Base-by-base conservation (phyloP, 1,140 invertebrate species). In the Procambarus virginalis region DNA sequence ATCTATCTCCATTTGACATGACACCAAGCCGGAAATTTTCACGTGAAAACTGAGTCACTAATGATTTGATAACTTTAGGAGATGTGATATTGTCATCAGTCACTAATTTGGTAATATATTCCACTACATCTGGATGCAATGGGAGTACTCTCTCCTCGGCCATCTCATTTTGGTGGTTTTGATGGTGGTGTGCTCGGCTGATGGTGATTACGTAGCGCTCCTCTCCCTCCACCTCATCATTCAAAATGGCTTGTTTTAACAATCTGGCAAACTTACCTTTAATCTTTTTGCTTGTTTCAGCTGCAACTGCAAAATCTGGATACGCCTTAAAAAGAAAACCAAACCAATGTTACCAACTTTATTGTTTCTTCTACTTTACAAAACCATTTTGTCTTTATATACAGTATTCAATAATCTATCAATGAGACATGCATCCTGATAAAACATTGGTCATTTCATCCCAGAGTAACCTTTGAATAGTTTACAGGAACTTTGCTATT, bases 251-350 rank as follows among this genome's bases (percentile, higher is more conserved):
- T 81, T 51, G 49, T 34, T 81, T 81, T 58, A 81, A 34, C 22
- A 81, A 14, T 34, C 55, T 51, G 3, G 79, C 79, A 51, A 58
- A 55, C 22, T 81, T 81, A 3, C 51, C 51, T 58, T 81, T 81
- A 2, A 55, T 81, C 79, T 81, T 81, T 34, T 81, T 81, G n/a
- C 79, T 81, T 51, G 79, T 81, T 20, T 81, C 78, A 60, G 79
- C 49, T 51, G 49, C 55, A 12, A 81, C 51, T 12, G 79, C 79
- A 58, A 55, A 81, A 22, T 81, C 48, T 20, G 79, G 79, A 58
- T 81, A 81, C n/a, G 79, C 79, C 79, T 81, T 51, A 22, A 58
- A 81, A 73, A 70, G 10, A 58, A n/a, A 80, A 48, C 34, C 34
- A 34, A 34, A 34, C 34, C 34, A 51, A 49, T 22, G 1, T 12